These are phyloP conservation scores for Slavum lentiscoides DNA, from an alignment of 2,888 invertebrate species.

Conservation along the genomic window DNA sequence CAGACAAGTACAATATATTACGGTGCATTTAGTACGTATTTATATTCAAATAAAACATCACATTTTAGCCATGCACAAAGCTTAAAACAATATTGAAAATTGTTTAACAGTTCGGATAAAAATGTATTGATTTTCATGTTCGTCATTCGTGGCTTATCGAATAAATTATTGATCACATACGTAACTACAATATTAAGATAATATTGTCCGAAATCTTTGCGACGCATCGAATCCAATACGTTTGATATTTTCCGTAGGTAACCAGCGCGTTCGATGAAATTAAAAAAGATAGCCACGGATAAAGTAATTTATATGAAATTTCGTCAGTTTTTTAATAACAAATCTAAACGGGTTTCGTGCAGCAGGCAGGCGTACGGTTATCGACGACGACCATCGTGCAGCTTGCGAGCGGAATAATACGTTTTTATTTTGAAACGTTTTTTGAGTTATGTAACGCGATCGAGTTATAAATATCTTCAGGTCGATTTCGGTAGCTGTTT, in stretches of 20 bases:
- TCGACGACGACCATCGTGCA: neutral
- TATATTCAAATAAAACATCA: too few relatives aligned
- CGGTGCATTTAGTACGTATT: too few relatives aligned
- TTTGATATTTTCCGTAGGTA: neutral
- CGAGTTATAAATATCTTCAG: neutral
- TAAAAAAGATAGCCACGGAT: neutral
- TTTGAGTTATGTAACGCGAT: conserved; percentile 15
- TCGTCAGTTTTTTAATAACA: neutral
- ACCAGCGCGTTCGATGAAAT: neutral
- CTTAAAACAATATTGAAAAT: too few relatives aligned
- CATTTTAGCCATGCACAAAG: too few relatives aligned
- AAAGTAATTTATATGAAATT: neutral
- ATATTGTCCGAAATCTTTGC: too few relatives aligned
- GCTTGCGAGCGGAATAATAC: neutral
- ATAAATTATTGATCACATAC: neutral
- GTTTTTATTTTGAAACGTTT: neutral
- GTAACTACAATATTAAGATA: too few relatives aligned
- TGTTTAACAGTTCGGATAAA: too few relatives aligned
- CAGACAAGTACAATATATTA: too few relatives aligned
- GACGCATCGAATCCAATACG: too few relatives aligned
- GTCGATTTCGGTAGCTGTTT: conserved; percentile 28
- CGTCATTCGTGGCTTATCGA: too few relatives aligned
- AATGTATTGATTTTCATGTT: too few relatives aligned
- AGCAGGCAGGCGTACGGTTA: neutral
- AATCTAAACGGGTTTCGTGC: conserved; percentile 17